Conservation (phyloP, 2,797 vertebrate genomes). For the Scarus forsteni region DNA sequence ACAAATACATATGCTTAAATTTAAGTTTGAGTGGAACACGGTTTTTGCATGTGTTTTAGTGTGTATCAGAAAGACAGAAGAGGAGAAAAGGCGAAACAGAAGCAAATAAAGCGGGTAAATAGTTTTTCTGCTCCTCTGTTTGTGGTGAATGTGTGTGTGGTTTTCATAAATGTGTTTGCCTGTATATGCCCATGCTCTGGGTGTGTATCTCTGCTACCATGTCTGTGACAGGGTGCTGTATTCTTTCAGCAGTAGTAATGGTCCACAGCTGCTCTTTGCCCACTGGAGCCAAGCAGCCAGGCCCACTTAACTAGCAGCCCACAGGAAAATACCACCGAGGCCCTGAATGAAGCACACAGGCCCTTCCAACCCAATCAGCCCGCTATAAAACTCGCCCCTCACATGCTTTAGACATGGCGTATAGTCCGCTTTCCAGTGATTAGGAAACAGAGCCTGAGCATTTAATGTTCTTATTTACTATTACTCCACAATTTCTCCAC, state of each 20-base stretch:
- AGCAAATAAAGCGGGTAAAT: too few species aligned
- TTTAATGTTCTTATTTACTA: constrained; percentile 43
- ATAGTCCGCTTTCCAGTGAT: constrained; percentile 43
- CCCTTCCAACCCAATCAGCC: constrained; percentile 78
- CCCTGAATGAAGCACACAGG: constrained; percentile 70
- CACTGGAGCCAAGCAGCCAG: constrained; percentile 90
- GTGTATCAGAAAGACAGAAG: too few species aligned
- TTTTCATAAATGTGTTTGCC: constrained; percentile 28
- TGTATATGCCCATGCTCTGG: constrained; percentile 23
- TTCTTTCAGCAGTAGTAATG: constrained; percentile 88
- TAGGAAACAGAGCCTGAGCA: constrained; percentile 42
- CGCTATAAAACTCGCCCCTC: constrained; percentile 77
- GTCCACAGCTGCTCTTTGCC: constrained; percentile 92
- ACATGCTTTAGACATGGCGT: constrained; percentile 62
- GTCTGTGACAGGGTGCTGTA: constrained; percentile 60
- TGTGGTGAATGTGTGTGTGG: background rate
- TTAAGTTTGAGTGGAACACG: too few species aligned
- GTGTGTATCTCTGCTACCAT: constrained; percentile 44
- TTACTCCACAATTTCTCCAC: constrained; percentile 38
- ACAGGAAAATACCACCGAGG: constrained; percentile 80
- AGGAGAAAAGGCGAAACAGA: too few species aligned
- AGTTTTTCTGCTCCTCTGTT: too few species aligned
- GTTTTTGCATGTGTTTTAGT: too few species aligned
- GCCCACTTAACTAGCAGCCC: constrained; percentile 85
- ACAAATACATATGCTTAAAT: too few species aligned